Base-by-base conservation (phyloP, 2,888 invertebrate species). In the Nemoura dubitans region DNA sequence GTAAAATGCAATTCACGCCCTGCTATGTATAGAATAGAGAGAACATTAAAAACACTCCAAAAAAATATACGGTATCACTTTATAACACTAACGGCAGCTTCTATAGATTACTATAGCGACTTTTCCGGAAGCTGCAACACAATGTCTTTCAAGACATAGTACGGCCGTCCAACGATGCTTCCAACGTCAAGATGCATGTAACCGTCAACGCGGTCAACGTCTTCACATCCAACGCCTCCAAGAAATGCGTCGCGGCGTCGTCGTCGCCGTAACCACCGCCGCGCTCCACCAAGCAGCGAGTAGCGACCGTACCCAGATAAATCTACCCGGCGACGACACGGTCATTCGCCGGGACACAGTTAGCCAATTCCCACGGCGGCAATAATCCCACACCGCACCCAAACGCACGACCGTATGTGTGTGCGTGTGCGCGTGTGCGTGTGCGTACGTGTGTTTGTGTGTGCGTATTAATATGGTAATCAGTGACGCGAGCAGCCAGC, bases 311-410 rank as follows among this genome's bases (percentile, higher is more conserved):
- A 36, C 10, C 3, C 36, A 3, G 59, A 59, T 59, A 59, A 59
- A 59, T 59, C 59, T 21, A 59, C 59, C 59, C 10, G 21, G 59
- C 59, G 59, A 10, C 21, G 59, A 59, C 21, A 21, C 59, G 16
- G 59, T 21, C 21, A 21, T 21, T 59, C 36, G 3, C 5, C 36
- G 10, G 36, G 36, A 36, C 36, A 6, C 59, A 59, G 59, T 59
- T 59, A 59, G 59, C 59, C 21, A 59, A 59, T 21, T 59, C 59
- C 59, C 59, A 1, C 59, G 59, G 2, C 59, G 59, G 14, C 10
- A 59, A 59, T 59, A 81, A 28, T 29, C 81, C 6, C 81, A 81
- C 81, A 81, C 85, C 85, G 25, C 28, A 77, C 85, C 78, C 0
- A 85, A 25, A 85, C 77, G 30, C 85, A 21, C 77, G 2, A 6